Evolutionary conservation across 2,888 invertebrate species (phyloP), one percentile per base, ranked within the genome.

Genomic region (Anodontia alba): DNA sequence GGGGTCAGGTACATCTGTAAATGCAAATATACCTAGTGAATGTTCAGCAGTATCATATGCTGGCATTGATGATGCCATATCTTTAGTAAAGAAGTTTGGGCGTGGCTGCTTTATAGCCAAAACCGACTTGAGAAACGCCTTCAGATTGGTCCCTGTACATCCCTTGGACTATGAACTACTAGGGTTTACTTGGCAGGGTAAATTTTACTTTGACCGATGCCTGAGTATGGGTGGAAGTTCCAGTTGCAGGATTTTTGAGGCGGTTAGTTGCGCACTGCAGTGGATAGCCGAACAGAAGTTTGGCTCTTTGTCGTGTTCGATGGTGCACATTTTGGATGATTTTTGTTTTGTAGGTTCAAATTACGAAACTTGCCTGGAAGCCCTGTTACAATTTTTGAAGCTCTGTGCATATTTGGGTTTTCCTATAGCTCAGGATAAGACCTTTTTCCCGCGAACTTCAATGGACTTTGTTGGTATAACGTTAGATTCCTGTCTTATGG

Each of bases 21-120:
- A 78, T 73, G 62, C 46, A 62, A 42, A 38, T 33, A 78, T 78
- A 62, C 33, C 43, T 7, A 42, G 43, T 1, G 67, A 57, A 10
- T 33, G 36, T 51, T 29, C 49, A 17, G 20, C 68, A 2, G 78
- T 78, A 10, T 29, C 29, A 17, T 73, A 78, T 71, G 26, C 78
- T 26, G 57, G 42, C 1, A 38, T 78, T 15, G 97, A 0, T 98
- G 97, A 3, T 97, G 96, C 93, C 98, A 98, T 46, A 98, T 96
- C 94, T 98, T 98, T 54, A 10, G 43, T 76, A 3, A 54, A 42
- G 36, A n/a, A 29, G 8, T 15, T 42, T n/a, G 68, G 72, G 75
- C 76, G 15, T 23, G 70, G 36, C 17, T 26, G 29, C 5, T 78
- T 43, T 23, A 17, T 78, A 29, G 70, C 76, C 7, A 84, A 78